Base-by-base conservation (phyloP, 64 coral and sea anemone species). In the Trachythela sp. region DNA sequence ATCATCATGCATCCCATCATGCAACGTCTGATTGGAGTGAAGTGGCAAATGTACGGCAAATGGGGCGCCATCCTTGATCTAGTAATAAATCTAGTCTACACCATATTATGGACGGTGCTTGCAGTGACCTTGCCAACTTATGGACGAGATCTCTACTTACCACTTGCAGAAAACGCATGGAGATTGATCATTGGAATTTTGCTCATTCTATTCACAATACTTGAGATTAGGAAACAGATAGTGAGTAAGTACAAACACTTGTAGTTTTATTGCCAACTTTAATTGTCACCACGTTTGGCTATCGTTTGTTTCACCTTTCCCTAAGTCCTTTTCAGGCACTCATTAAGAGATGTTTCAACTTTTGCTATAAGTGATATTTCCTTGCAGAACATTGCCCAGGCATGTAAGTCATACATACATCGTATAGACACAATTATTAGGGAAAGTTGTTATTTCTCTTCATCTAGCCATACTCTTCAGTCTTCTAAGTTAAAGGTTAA, bases 1-100 rank as follows among this genome's bases (percentile, higher is more conserved):
- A 80, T 80, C 38, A 80, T 80, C 15, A 38, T 80, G 37, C 75
- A 80, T 80, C 75, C 75, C 32, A 39, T 80, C 75, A 80, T 80
- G 75, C 75, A 80, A 80, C 75, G 75, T 1, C 38, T 80, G 15
- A 36, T 80, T 80, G 75, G 33, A 38, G 75, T 39, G 17, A 80
- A 80, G 20, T 80, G 75, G 75, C 75, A 80, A 39, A 80, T 37
- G 33, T 80, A 80, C 31, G 75, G 75, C 8, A 80, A 80, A 30
- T 80, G 75, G 75, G 75, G 75, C 30, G 75, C 75, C 13, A 36
- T 80, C 33, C 11, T 34, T 17, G 75, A 80, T 30, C 34, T 80
- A 29, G 75, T 37, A 15, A 15, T 80, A 39, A 80, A 80, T 39
- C 38, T 80, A 0, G 32, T 36, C 2, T 80, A 80, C 33, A 80